Evolutionary conservation across 2,797 vertebrate species (phyloP).

Genomic region (Anisognathus igniventris): DNA sequence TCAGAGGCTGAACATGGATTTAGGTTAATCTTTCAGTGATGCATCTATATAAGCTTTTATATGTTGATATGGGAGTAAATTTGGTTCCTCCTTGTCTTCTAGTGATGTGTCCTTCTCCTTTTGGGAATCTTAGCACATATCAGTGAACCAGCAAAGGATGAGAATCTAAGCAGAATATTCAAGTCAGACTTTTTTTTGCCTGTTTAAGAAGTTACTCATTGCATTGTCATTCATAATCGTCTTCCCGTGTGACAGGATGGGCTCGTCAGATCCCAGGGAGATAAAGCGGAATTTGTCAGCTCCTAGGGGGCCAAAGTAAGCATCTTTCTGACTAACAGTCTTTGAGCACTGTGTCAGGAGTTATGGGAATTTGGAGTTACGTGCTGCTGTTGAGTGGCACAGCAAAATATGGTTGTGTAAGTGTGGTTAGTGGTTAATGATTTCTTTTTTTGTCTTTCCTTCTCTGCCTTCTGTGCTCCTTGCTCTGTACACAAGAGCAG

Average conservation of each 20-base stretch:
- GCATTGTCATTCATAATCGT: conserved; percentile 7
- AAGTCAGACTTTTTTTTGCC: not conserved
- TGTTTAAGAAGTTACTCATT: conserved; percentile 13
- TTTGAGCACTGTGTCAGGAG: not conserved
- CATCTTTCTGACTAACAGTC: conserved; percentile 40
- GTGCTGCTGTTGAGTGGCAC: not conserved
- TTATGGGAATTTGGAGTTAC: not conserved
- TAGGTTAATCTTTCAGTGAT: not conserved
- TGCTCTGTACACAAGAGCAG: not conserved
- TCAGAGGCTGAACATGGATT: not conserved
- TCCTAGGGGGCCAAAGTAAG: conserved; percentile 20
- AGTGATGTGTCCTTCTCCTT: not conserved
- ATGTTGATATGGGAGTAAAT: not conserved
- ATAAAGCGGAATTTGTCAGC: conserved; percentile 31
- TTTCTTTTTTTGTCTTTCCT: not conserved
- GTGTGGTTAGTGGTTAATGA: not conserved
- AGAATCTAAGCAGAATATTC: not conserved
- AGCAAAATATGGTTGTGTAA: conserved; percentile 11
- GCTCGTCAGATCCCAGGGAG: not conserved
- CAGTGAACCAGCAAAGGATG: not conserved
- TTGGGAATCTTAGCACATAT: not conserved
- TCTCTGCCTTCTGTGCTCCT: not conserved
- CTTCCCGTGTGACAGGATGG: conserved; percentile 36
- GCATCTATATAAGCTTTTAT: not conserved
- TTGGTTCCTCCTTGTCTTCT: not conserved